A percentile compares a stretch with the other conserved stretches of the same genome.
These are phyloP conservation scores for Cydia fagiglandana DNA, from an alignment of 1,140 invertebrate genomes.

Conservation along the genomic window DNA sequence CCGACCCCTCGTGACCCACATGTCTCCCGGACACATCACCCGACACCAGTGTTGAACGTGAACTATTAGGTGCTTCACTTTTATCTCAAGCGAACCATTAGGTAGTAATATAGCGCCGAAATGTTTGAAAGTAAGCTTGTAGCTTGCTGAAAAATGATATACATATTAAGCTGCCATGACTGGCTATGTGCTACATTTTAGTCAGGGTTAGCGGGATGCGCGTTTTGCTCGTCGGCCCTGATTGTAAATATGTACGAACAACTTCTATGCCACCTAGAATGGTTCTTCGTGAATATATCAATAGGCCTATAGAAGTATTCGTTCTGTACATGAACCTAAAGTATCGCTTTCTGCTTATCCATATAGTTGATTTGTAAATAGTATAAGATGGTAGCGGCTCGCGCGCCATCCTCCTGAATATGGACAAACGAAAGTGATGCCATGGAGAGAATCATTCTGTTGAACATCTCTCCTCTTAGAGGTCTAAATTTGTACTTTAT, in stretches of 20 bases:
- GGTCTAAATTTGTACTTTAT: constrained; percentile 23
- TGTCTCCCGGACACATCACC: constrained; percentile 23
- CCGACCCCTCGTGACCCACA: constrained; percentile 35
- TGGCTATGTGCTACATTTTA: constrained; percentile 18
- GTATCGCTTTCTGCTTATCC: constrained; percentile 42
- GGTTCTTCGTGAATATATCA: constrained; percentile 51
- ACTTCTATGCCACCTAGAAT: constrained; percentile 60
- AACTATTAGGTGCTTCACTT: constrained; percentile 53
- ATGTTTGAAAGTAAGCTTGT: constrained; percentile 31
- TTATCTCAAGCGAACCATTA: constrained; percentile 27
- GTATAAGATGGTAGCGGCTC: constrained; percentile 36
- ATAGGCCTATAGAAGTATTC: constrained; percentile 53
- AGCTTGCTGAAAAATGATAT: constrained; percentile 29
- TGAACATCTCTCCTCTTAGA: constrained; percentile 19
- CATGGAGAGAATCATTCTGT: constrained; percentile 16
- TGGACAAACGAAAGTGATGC: constrained; percentile 30
- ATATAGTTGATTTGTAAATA: constrained; percentile 43
- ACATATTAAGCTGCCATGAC: constrained; percentile 26
- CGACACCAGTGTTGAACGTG: constrained; percentile 36
- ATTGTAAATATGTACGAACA: constrained; percentile 65
- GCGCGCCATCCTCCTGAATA: constrained; percentile 33
- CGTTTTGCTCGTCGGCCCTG: constrained; percentile 45
- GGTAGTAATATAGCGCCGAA: constrained; percentile 31
- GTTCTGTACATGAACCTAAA: constrained; percentile 40
- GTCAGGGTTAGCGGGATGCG: constrained; percentile 23